Percentiles rank a stretch among this genome's conserved stretches.
Evolutionary conservation across 2,888 invertebrate genomes (phyloP).

Genomic region (Neria commutata): DNA sequence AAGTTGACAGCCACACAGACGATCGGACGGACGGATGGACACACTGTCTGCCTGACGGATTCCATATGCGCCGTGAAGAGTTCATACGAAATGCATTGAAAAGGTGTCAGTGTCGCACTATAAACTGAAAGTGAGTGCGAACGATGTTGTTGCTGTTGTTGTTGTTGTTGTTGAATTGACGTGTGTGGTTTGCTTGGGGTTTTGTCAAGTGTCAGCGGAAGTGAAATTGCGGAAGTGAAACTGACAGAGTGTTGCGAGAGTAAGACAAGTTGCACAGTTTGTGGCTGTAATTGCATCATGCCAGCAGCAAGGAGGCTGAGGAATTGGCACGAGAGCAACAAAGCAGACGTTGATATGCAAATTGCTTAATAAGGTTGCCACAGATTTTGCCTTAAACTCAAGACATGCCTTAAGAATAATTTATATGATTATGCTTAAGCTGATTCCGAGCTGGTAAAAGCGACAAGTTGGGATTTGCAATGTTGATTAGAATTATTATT

Average conservation of each 20-base stretch:
- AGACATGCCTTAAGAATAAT: too few species aligned
- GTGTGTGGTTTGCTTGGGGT: slow-evolving; percentile 14
- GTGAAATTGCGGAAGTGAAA: not conserved
- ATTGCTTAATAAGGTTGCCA: too few species aligned
- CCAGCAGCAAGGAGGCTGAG: too few species aligned
- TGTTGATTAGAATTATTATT: too few species aligned
- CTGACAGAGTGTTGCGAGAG: not conserved
- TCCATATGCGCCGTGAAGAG: not conserved
- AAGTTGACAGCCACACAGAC: slow-evolving; percentile 20
- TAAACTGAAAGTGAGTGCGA: too few species aligned
- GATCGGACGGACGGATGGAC: not conserved
- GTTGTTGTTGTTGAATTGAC: not conserved
- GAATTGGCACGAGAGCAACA: too few species aligned
- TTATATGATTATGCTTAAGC: not conserved
- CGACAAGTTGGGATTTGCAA: not conserved
- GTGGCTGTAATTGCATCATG: not conserved
- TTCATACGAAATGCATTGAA: not conserved
- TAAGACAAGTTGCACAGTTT: not conserved
- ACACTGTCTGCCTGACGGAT: not conserved
- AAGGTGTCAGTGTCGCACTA: not conserved
- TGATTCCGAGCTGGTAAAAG: not conserved
- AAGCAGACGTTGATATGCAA: not conserved
- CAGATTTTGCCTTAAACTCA: too few species aligned
- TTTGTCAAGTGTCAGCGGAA: slow-evolving; percentile 13
- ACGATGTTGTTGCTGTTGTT: not conserved